Conservation (phyloP, 1,140 invertebrate species). For the Papilio dardanus region DNA sequence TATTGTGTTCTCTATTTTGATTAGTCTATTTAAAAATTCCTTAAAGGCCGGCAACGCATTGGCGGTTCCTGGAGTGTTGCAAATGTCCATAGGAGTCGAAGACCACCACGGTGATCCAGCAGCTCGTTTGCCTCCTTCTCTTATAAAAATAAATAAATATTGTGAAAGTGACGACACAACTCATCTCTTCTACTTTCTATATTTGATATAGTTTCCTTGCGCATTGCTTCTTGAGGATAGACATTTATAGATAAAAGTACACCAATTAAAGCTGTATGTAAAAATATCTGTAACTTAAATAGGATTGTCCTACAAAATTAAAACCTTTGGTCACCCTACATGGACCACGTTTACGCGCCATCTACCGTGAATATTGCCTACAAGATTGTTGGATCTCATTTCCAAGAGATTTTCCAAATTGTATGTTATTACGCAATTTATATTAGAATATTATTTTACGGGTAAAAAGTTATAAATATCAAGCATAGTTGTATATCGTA, state of each 20-base stretch:
- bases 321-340: slow-evolving; percentile 12
- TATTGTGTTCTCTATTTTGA: neutral
- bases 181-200: too few relatives aligned
- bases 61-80: too few relatives aligned
- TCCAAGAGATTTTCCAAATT: slow-evolving; percentile 6
- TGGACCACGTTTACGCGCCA: slow-evolving; percentile 17
- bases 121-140: too few relatives aligned
- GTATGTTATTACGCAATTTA: slow-evolving; percentile 15
- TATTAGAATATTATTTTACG: neutral
- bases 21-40: neutral
- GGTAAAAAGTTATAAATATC: neutral
- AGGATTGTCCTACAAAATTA: neutral
- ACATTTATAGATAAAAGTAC: neutral
- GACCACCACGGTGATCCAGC: too few relatives aligned
- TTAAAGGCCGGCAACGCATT: too few relatives aligned
- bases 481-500: too few relatives aligned
- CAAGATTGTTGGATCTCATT: slow-evolving; percentile 22
- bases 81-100: too few relatives aligned
- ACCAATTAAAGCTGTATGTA: neutral
- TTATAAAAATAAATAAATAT: too few relatives aligned
- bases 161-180: too few relatives aligned
- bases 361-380: slow-evolving; percentile 32
- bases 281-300: neutral
- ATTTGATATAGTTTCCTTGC: neutral
- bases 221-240: neutral